Evolutionary conservation across 2,888 invertebrate genomes (phyloP), one percentile per base, ranked within the genome.

Genomic region (Chloroclystis v-ata): DNA sequence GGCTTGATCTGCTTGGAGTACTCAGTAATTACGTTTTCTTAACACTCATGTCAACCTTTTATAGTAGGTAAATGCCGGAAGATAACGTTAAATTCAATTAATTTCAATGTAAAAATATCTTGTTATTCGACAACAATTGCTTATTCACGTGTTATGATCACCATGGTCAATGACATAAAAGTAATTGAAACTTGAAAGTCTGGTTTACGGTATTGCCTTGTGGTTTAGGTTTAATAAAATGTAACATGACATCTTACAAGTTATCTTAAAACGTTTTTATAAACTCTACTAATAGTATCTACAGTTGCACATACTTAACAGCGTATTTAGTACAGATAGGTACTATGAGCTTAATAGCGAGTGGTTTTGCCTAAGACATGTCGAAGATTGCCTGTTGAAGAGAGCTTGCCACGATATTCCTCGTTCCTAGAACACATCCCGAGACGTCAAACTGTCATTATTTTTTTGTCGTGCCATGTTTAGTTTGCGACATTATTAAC

Each of bases 1-100:
- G 57, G 58, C 59, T 59, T 70, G 66, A 75, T 81, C 78, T 77
- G 74, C 79, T 70, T 75, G 72, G 72, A 67, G 63, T 64, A 63
- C 60, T 50, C 44, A 49, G 69, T 72, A 75, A 75, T 78, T 62
- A 74, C 55, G 63, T 73, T 72, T 76, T 75, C 67, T 64, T 47
- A 65, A 66, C 65, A 68, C 64, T 61, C 53, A 47, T 59, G 12
- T 24, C 28, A 24, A 43, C 43, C 25, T 24, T 37, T 33, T 43
- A 45, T 52, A 43, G 52, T 4, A 20, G 5, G 20, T 49, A 46
- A 33, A 61, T 63, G 61, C 63, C 59, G 65, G 61, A 67, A 64
- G 56, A 57, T 44, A 56, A 52, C 51, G 54, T 55, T 47, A 48
- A 37, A 56, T 25, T 50, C 49, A 49, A 54, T 56, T 51, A 54